Conservation (phyloP, 2,888 invertebrate species). For the Epiblema foenella region DNA sequence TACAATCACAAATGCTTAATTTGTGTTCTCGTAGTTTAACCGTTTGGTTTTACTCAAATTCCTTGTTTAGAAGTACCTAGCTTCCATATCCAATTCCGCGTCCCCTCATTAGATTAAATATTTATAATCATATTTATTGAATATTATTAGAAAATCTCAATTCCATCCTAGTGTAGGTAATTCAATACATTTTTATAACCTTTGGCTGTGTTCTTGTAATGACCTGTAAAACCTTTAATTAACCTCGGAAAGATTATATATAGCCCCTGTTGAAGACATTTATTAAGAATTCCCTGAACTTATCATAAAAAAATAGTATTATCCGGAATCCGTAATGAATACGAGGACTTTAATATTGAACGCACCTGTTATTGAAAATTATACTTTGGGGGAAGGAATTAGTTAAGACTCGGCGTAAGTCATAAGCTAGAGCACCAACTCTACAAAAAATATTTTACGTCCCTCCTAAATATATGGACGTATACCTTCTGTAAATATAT, state of each 20-base stretch:
- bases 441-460: neutral
- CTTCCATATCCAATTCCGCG: constrained; percentile 13
- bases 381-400: constrained; percentile 59
- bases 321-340: constrained; percentile 56
- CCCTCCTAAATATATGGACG: neutral
- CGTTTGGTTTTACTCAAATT: neutral
- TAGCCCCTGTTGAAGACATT: constrained; percentile 26
- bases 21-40: neutral
- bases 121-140: constrained; percentile 9
- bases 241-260: constrained; percentile 29
- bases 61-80: neutral
- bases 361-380: constrained; percentile 66
- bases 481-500: neutral
- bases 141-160: constrained; percentile 11
- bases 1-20: neutral
- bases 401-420: constrained; percentile 48
- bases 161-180: constrained; percentile 26
- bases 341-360: constrained; percentile 53
- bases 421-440: neutral
- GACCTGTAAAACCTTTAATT: constrained; percentile 30
- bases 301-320: constrained; percentile 48
- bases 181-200: constrained; percentile 15
- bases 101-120: constrained; percentile 13
- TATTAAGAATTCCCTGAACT: constrained; percentile 25
- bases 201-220: neutral